Evolutionary conservation across 2,113 vertebrate genomes (phyloP).

Genomic region (Eretmochelys imbricata): DNA sequence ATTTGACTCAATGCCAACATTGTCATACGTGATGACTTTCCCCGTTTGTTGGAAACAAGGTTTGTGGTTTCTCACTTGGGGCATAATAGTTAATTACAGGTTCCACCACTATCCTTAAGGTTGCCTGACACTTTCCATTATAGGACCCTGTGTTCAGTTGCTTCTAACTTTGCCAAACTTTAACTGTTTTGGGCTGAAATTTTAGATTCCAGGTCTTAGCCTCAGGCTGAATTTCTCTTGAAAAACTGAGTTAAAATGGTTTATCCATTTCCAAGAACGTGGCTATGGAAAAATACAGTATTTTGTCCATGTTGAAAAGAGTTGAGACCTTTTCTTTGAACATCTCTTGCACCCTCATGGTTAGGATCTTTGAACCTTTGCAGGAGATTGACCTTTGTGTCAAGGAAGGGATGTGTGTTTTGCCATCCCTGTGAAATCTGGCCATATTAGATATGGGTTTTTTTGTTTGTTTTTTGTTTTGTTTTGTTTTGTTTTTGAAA

Average conservation of each 20-base stretch:
- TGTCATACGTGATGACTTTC: not conserved
- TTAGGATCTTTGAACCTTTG: not conserved
- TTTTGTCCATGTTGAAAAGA: not conserved
- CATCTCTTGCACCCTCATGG: not conserved
- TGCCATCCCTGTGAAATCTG: not conserved
- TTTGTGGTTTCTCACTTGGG: conserved; percentile 31
- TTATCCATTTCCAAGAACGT: not conserved
- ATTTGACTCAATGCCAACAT: not conserved
- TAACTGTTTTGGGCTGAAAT: not conserved
- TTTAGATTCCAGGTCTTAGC: not conserved
- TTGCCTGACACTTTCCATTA: not conserved
- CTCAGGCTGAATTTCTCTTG: not conserved
- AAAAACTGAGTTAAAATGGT: too few relatives aligned
- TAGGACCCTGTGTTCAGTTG: not conserved
- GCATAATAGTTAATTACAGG: conserved; percentile 17
- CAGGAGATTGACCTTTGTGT: too few relatives aligned
- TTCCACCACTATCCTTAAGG: not conserved
- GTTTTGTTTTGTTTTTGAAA: not conserved
- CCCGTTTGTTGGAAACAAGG: not conserved
- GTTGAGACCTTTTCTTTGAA: not conserved
- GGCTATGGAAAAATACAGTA: not conserved
- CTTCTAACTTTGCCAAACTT: conserved; percentile 25
- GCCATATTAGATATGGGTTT: not conserved
- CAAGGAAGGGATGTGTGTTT: not conserved
- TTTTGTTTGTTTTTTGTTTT: too few relatives aligned